Percentiles rank a stretch among this genome's conserved stretches.
Conservation (phyloP, 1,140 invertebrate genomes). For the Adoxophyes honmai region DNA sequence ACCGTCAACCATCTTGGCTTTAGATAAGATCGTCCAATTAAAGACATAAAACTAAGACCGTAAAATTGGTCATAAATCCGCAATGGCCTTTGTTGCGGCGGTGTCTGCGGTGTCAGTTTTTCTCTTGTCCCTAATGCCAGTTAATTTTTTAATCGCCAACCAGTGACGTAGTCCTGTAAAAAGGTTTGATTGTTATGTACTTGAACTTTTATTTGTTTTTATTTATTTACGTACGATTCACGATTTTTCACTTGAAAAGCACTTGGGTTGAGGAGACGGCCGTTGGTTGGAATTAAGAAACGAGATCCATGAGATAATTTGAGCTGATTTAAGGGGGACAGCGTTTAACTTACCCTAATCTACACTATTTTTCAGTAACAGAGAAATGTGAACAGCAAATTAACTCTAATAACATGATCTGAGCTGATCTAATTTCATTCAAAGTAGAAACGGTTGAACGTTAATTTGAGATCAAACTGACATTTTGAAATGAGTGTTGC, state of each 20-base stretch:
- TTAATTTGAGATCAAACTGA: neutral
- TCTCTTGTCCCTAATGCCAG: neutral
- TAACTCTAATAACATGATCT: neutral
- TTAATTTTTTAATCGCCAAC: constrained; percentile 8
- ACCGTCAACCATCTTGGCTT: constrained; percentile 48
- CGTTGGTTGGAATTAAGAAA: no score
- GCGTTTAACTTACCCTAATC: neutral
- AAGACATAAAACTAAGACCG: neutral
- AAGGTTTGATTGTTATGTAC: neutral
- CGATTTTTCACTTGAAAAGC: no score
- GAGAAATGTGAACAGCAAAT: neutral
- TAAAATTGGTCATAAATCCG: neutral
- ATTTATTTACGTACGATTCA: no score
- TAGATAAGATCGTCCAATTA: neutral
- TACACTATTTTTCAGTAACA: neutral
- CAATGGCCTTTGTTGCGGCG: constrained; percentile 1
- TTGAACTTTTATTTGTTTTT: no score
- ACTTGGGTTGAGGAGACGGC: no score
- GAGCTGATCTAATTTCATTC: no score
- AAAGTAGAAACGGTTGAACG: constrained; percentile 1
- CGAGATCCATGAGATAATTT: no score
- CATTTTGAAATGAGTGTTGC: constrained; percentile 1
- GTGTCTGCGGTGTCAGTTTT: constrained; percentile 3
- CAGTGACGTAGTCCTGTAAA: neutral
- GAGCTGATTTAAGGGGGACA: no score